Evolutionary conservation across 2,888 invertebrate species (phyloP).

Genomic region (Epinotia demarniana): DNA sequence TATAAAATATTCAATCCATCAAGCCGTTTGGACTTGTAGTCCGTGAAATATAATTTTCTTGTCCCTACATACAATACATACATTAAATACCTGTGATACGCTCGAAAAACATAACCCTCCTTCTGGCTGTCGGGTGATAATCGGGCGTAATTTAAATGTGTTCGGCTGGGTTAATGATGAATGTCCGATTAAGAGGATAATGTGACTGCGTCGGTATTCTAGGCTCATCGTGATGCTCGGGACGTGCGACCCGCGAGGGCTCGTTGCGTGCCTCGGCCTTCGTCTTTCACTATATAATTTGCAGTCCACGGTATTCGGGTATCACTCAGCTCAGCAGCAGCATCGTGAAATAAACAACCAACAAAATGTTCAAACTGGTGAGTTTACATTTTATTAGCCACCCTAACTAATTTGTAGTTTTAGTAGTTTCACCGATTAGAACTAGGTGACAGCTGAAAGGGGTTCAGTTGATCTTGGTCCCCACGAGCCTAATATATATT

Average conservation of each 20-base stretch:
- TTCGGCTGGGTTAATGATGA: neutral
- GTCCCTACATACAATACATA: no score
- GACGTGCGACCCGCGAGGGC: slow-evolving; percentile 31
- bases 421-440: neutral
- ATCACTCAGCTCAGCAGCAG: slow-evolving; percentile 49
- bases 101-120: no score
- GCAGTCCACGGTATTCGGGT: slow-evolving; percentile 28
- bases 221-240: slow-evolving; percentile 5
- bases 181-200: slow-evolving; percentile 18
- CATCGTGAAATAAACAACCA: slow-evolving; percentile 45
- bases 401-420: neutral
- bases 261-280: slow-evolving; percentile 36
- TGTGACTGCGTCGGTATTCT: neutral
- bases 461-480: neutral
- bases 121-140: no score
- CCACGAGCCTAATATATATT: neutral
- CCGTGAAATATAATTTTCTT: no score
- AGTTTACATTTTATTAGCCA: slow-evolving; percentile 36
- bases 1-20: no score
- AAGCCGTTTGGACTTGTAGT: no score
- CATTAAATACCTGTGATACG: no score
- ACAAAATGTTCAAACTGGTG: slow-evolving; percentile 57
- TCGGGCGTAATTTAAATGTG: no score
- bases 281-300: slow-evolving; percentile 47
- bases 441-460: neutral